Percentiles rank a stretch among this genome's conserved stretches.
These are phyloP conservation scores for Babyrousa celebensis DNA, from an alignment of 2,797 vertebrate genomes.

Conservation along the genomic window DNA sequence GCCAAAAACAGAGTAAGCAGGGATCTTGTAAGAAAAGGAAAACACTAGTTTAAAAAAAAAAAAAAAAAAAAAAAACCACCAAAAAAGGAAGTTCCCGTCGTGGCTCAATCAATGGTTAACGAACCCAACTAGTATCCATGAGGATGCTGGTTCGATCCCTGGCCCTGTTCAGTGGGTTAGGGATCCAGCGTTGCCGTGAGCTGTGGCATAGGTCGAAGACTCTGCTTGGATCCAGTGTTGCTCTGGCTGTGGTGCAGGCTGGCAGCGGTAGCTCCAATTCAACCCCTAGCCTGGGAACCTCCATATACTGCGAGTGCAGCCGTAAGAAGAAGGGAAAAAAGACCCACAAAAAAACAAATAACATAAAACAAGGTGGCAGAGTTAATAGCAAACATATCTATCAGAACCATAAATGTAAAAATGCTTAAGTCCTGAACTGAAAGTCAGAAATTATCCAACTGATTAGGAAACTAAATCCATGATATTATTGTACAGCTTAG, in stretches of 20 bases:
- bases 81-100: background rate
- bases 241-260: too few relatives aligned
- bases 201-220: too few relatives aligned
- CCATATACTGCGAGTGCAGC: too few relatives aligned
- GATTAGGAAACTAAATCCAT: background rate
- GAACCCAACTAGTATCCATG: too few relatives aligned
- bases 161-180: too few relatives aligned
- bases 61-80: background rate
- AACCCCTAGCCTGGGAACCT: too few relatives aligned
- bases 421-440: background rate
- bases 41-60: background rate
- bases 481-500: background rate
- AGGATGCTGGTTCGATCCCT: too few relatives aligned
- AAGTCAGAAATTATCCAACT: background rate
- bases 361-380: background rate
- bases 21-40: background rate
- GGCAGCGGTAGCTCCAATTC: too few relatives aligned
- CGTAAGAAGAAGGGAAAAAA: too few relatives aligned
- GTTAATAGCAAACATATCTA: background rate
- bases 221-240: too few relatives aligned
- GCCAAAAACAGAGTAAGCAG: background rate
- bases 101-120: too few relatives aligned
- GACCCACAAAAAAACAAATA: background rate
- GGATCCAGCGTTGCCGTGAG: too few relatives aligned
- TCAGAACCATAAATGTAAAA: background rate